Base-by-base conservation (phyloP, 2,113 vertebrate species). In the Sakesphorus luctuosus region DNA sequence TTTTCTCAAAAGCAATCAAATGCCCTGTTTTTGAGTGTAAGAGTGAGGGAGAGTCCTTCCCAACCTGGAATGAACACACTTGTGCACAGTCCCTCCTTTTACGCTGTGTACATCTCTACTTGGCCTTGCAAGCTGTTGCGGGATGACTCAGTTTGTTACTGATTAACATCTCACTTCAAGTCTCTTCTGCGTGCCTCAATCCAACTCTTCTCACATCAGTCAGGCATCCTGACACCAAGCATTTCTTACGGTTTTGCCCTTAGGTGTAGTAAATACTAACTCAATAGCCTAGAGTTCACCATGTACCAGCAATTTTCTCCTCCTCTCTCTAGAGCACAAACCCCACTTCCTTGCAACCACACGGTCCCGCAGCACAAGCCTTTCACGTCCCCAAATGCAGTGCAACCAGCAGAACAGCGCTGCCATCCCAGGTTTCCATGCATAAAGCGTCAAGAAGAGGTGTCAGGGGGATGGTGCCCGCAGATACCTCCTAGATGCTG, bases 91-190 rank as follows among this genome's bases (percentile, higher is more conserved):
- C 69, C 66, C 82, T 78, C 40, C 52, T 94, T 84, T 89, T 33
- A 35, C 10, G 66, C 47, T 56, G 24, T 6, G 20, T 76, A 69
- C 73, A 55, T 56, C 56, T 35, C 89, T 66, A 31, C 31, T 46
- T 58, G 71, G 74, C 58, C 58, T 19, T 3, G 5, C 44, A 84
- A 78, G 52, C 84, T 68, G 19, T 23, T 78, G 36, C 19, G 17
- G 18, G 81, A 91, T 88, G 75, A 94, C 67, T 84, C 44, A 49
- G 62, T 65, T 81, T 66, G 82, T 89, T 77, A 94, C 87, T 88
- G 67, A 93, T 91, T 91, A 96, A 84, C 87, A 91, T 83, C 80
- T 82, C 63, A 29, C 15, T 76, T 69, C 11, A 55, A 55, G 43
- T 31, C 61, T 93, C 72, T 77, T 59, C 76, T 58, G 9, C 7